Percentiles rank a stretch among this genome's conserved stretches.
phyloP scores from a whole-genome alignment of 2,113 vertebrate genomes.

The Odocoileus hemionus region DNA sequence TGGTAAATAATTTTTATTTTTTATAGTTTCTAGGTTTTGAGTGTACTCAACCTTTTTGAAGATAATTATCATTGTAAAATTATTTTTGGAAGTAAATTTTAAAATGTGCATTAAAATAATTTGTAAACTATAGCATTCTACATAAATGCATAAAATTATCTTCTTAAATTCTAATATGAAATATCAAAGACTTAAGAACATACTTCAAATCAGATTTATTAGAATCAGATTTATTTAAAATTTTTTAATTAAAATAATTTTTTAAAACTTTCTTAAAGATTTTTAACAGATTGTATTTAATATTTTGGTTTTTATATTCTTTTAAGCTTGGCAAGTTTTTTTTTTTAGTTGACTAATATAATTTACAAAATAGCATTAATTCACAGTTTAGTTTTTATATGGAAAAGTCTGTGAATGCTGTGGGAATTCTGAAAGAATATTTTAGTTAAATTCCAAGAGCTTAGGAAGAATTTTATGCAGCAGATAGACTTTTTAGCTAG shows the following conservation, averaged over 20 bases:
- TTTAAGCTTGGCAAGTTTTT: background rate
- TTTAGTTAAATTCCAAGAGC: background rate
- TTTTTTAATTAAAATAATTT: background rate
- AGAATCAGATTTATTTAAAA: background rate
- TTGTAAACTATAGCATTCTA: background rate
- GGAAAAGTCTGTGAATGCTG: background rate
- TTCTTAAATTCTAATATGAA: background rate
- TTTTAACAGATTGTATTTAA: background rate
- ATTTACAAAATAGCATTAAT: background rate
- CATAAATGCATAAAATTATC: background rate
- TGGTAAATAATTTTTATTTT: background rate
- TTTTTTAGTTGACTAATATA: background rate
- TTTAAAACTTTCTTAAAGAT: background rate
- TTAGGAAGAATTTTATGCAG: background rate
- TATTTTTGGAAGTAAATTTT: background rate
- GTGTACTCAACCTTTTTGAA: background rate
- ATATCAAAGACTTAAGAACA: background rate
- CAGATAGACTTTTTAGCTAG: background rate
- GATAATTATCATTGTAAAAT: background rate
- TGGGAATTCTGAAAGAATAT: constrained; percentile 11
- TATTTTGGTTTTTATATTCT: background rate
- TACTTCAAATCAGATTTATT: constrained; percentile 8
- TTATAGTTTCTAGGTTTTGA: background rate
- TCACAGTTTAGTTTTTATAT: constrained; percentile 8
- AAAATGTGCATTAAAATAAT: background rate